Conservation (phyloP, 2,888 invertebrate species). For the Ormyrus thymus region DNA sequence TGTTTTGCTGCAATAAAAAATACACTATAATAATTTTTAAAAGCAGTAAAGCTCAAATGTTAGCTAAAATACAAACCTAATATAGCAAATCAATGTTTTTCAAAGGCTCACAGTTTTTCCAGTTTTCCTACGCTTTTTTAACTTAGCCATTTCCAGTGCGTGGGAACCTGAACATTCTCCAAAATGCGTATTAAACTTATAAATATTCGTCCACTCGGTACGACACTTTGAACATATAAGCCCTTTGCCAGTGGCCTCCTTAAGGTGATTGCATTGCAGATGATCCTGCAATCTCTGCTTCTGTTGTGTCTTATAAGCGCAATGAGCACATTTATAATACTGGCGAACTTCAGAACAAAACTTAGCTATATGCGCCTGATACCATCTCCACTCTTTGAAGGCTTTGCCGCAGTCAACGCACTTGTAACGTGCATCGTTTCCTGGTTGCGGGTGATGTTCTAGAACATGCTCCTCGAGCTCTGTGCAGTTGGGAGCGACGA, state of each 20-base stretch:
- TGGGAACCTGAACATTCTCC: background rate
- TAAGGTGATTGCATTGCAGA: conserved; percentile 6
- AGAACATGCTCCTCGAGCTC: too few relatives aligned
- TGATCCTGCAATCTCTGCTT: background rate
- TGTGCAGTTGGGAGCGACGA: too few relatives aligned
- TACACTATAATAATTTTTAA: too few relatives aligned
- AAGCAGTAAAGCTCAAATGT: too few relatives aligned
- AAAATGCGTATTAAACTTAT: background rate
- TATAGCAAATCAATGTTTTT: too few relatives aligned
- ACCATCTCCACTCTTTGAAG: background rate
- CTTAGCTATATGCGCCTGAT: background rate
- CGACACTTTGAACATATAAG: conserved; percentile 1
- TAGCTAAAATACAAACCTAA: too few relatives aligned
- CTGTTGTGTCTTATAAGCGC: too few relatives aligned
- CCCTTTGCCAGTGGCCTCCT: conserved; percentile 2
- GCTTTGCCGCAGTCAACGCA: conserved; percentile 6
- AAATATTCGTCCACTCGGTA: conserved; percentile 4
- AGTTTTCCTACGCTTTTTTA: background rate
- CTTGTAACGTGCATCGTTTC: background rate
- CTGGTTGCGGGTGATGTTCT: background rate
- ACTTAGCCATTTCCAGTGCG: background rate
- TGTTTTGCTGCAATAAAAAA: too few relatives aligned
- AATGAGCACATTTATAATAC: too few relatives aligned
- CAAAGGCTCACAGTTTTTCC: too few relatives aligned
- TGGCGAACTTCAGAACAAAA: too few relatives aligned